These are phyloP conservation scores for Danaus chrysippus DNA, from an alignment of 2,888 invertebrate genomes.

Conservation along the genomic window DNA sequence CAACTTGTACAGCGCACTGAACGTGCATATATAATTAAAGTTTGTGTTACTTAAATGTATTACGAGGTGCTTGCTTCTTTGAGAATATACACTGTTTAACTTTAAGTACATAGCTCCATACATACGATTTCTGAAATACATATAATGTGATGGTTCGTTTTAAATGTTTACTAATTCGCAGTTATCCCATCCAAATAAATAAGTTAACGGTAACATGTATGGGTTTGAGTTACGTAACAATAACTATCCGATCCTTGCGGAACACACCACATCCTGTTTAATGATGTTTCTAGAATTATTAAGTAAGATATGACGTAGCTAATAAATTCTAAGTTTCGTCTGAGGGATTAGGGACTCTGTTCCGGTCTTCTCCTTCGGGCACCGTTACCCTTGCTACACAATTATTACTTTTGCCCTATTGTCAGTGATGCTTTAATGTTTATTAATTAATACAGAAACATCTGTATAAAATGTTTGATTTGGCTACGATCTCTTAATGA, in stretches of 20 bases:
- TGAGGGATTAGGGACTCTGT: slow-evolving; percentile 58
- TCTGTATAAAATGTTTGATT: too few relatives aligned
- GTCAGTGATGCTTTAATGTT: slow-evolving; percentile 1
- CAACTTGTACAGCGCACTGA: slow-evolving; percentile 51
- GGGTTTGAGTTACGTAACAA: background rate
- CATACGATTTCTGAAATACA: too few relatives aligned
- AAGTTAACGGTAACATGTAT: background rate
- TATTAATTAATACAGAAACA: slow-evolving; percentile 5
- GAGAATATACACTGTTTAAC: background rate
- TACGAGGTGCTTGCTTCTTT: slow-evolving; percentile 12
- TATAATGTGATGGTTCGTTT: too few relatives aligned
- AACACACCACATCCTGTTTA: slow-evolving; percentile 72
- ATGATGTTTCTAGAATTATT: slow-evolving; percentile 77
- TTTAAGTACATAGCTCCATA: too few relatives aligned
- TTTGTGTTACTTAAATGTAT: slow-evolving; percentile 23
- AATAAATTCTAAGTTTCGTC: slow-evolving; percentile 66
- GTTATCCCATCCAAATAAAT: background rate
- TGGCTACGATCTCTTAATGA: background rate
- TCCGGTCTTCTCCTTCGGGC: slow-evolving; percentile 69
- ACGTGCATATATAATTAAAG: slow-evolving; percentile 31
- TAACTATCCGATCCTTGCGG: slow-evolving; percentile 43
- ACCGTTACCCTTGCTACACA: slow-evolving; percentile 53
- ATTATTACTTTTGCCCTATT: slow-evolving; percentile 18
- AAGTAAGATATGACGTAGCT: slow-evolving; percentile 72
- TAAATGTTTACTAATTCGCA: too few relatives aligned